Evolutionary conservation across 2,888 invertebrate species (phyloP).

Genomic region (Drosophila gaucha): DNA sequence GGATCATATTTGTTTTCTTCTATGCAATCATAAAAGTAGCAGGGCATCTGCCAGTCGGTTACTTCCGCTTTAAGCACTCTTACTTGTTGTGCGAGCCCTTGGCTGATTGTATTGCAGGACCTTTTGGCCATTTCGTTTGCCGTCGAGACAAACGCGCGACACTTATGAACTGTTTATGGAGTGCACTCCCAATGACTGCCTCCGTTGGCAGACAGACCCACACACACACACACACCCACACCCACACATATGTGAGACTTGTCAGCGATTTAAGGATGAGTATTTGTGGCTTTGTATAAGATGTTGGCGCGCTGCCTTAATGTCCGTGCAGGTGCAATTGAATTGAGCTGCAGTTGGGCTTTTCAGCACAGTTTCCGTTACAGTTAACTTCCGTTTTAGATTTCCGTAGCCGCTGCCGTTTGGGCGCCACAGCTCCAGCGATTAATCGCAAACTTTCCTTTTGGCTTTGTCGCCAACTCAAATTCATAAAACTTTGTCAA

Average conservation of each 20-base stretch:
- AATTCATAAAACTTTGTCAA: constrained; percentile 53
- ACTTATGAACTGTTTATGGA: constrained; percentile 74
- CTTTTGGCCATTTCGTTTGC: constrained; percentile 41
- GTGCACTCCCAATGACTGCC: constrained; percentile 43
- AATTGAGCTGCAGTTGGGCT: constrained; percentile 16
- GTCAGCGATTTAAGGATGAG: constrained; percentile 9
- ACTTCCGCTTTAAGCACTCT: background rate
- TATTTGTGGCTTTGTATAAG: constrained; percentile 7
- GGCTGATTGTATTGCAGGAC: constrained; percentile 33
- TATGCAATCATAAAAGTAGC: no score
- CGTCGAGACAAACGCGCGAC: constrained; percentile 62
- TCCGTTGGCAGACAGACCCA: constrained; percentile 31
- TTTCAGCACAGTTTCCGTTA: constrained; percentile 27
- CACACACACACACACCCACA: constrained; percentile 1
- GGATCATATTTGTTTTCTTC: no score
- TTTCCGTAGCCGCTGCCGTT: constrained; percentile 32
- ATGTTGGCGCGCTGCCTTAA: constrained; percentile 32
- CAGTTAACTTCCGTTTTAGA: constrained; percentile 49
- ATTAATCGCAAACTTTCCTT: constrained; percentile 66
- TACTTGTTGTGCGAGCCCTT: constrained; percentile 20
- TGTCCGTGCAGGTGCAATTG: constrained; percentile 53
- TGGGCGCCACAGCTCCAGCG: constrained; percentile 73
- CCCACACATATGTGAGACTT: constrained; percentile 2
- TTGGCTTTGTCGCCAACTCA: constrained; percentile 64
- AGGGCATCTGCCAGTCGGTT: background rate